Evolutionary conservation across 2,888 invertebrate genomes (phyloP).

Genomic region (Nasonia oneida): DNA sequence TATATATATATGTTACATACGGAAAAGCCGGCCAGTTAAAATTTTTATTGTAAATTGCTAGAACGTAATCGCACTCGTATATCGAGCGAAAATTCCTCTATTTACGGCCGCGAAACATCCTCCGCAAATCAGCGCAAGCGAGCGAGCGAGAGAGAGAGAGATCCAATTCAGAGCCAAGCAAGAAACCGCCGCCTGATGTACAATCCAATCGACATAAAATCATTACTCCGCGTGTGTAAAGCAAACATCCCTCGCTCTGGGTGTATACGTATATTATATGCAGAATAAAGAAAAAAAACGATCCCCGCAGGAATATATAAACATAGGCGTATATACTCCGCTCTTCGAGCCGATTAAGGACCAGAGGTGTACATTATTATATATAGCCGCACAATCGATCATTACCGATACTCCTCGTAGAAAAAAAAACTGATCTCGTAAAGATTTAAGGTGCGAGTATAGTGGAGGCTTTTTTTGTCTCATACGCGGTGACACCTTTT

Average conservation of each 20-base stretch:
- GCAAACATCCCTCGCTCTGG: constrained; percentile 25
- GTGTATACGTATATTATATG: no score
- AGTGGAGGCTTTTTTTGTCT: background rate
- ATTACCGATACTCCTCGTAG: background rate
- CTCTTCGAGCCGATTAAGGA: constrained; percentile 11
- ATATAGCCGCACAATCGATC: background rate
- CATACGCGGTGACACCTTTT: background rate
- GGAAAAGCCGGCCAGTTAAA: constrained; percentile 44
- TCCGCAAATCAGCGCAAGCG: constrained; percentile 39
- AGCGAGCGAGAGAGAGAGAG: background rate
- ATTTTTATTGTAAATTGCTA: constrained; percentile 54
- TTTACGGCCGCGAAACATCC: constrained; percentile 16
- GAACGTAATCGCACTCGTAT: constrained; percentile 25
- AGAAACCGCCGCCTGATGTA: background rate
- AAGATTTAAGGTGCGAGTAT: background rate
- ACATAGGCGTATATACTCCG: background rate
- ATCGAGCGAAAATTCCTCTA: no score
- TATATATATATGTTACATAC: no score
- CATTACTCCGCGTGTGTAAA: constrained; percentile 40
- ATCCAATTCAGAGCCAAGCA: background rate
- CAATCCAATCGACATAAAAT: constrained; percentile 54
- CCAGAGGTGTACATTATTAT: background rate
- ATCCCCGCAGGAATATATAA: background rate
- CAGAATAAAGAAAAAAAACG: no score
- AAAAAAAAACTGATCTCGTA: background rate